Evolutionary conservation across 2,797 vertebrate species (phyloP).

Genomic region (Mormyrus hasselquistii): DNA sequence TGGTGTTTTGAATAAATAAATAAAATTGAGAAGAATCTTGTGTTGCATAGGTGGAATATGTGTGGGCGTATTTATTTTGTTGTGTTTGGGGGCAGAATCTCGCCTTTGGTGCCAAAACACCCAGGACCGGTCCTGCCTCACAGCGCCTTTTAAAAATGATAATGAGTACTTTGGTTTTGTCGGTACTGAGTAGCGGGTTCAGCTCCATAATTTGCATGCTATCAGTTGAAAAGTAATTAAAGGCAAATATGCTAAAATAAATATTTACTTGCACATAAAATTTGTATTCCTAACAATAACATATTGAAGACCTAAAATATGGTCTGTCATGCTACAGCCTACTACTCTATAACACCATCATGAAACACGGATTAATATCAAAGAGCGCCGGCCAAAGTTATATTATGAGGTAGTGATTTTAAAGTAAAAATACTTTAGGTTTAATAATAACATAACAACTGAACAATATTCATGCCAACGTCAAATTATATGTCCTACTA

Average conservation of each 20-base stretch:
- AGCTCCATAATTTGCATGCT: background rate
- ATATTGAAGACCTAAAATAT: background rate
- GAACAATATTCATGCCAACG: background rate
- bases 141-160: background rate
- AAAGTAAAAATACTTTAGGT: background rate
- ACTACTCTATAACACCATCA: background rate
- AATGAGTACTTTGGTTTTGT: background rate
- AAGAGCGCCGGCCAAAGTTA: background rate
- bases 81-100: background rate
- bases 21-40: background rate
- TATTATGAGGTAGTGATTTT: background rate
- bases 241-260: background rate
- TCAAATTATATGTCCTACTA: background rate
- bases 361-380: background rate
- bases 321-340: background rate
- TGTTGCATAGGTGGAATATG: background rate
- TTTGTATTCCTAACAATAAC: background rate
- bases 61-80: background rate
- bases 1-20: background rate
- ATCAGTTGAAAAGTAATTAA: background rate
- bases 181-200: background rate
- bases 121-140: background rate
- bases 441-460: background rate
- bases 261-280: background rate
- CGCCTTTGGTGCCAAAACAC: background rate